Conservation (phyloP, 2,113 vertebrate species). For the Bufo gargarizans region DNA sequence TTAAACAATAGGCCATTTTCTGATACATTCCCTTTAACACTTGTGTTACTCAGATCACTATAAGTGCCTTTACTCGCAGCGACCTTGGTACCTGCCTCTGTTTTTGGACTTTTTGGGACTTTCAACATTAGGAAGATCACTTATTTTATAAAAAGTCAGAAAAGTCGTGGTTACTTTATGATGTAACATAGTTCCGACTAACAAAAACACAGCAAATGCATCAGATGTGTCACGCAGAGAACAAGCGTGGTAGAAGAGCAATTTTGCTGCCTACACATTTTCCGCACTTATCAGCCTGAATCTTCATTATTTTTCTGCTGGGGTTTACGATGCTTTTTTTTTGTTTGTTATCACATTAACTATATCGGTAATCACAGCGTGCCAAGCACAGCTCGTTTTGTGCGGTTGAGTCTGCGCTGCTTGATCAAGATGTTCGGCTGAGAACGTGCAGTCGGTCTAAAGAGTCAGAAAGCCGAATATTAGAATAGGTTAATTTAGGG, state of each 20-base stretch:
- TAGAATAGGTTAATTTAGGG: background rate
- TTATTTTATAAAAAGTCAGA: background rate
- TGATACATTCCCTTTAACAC: too few species aligned
- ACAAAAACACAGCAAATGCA: background rate
- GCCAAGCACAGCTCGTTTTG: background rate
- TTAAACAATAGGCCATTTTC: too few species aligned
- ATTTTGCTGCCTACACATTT: conserved; percentile 28
- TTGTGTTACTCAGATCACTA: background rate
- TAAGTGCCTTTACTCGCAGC: too few species aligned
- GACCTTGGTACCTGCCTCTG: background rate
- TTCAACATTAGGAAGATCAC: background rate
- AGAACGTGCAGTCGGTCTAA: background rate
- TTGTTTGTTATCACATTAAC: background rate
- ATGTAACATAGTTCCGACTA: background rate
- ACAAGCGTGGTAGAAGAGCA: conserved; percentile 15
- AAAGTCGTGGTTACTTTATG: background rate
- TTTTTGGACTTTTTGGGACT: background rate
- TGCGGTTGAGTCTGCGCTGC: background rate
- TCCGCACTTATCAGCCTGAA: background rate
- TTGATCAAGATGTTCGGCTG: background rate
- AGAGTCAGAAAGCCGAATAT: background rate
- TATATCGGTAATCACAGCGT: conserved; percentile 21
- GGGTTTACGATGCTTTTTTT: background rate
- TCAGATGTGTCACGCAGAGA: background rate
- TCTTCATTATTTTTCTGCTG: background rate